Evolutionary conservation across 2,113 vertebrate genomes (phyloP), one percentile per base, ranked within the genome.

Genomic region (Dipodomys stephensi): DNA sequence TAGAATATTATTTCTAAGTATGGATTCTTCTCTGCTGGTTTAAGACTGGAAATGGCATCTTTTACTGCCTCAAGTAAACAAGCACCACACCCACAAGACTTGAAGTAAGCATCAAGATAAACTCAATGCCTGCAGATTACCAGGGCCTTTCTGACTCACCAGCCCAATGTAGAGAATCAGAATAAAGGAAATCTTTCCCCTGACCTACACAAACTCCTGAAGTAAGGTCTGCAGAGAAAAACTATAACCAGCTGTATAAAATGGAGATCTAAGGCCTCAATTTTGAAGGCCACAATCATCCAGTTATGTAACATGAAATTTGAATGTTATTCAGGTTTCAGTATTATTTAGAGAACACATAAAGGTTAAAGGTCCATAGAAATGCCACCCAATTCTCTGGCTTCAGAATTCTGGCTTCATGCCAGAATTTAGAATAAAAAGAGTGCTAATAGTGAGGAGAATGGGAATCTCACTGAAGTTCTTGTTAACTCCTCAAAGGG

Each of bases 371-470:
- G 44, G 19, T 73, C 19, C 25, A 4, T 19, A 92, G 81, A 68
- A 88, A 84, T 1, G 13, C 46, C 76, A 67, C 65, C 22, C 57
- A 82, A 13, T 67, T 84, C 60, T 7, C 81, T 46, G 53, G 44
- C 76, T 87, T 81, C 25, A 18, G 30, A 82, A 74, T 32, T 10
- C 28, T 64, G 79, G 83, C 15, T 76, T 72, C 79, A 82, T 74
- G 32, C 27, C 18, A 68, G 80, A 74, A 83, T 84, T 88, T 64
- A 92, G 88, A 91, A 67, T n/a, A 44, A 65, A 90, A 65, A 83
- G 23, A 74, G 73, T 65, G 30, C 27, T 71, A 12, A 79, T 39
- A 28, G 30, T 74, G 18, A 76, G 64, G 65, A 81, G 32, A 87
- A 19, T 32, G 30, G 53, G 81, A 86, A 78, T 32, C 13, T 74